A percentile compares a stretch with the other conserved stretches of the same genome.
phyloP scores from a whole-genome alignment of 2,797 vertebrate species.

The Platyrinchus mystaceus region DNA sequence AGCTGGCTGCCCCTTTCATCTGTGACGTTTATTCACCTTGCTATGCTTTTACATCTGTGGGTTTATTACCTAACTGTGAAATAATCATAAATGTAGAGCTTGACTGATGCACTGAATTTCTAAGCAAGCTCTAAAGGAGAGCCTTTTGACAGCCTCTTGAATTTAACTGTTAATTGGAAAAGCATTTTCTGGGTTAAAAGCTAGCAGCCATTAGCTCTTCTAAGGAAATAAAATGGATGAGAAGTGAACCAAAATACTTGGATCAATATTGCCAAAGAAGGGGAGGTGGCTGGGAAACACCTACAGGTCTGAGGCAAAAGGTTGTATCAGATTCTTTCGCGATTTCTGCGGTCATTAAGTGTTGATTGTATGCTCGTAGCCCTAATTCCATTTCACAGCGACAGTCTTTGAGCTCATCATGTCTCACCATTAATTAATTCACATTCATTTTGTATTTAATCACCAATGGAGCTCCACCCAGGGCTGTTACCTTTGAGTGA shows the following conservation, averaged over 20 bases:
- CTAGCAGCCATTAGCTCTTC: neutral
- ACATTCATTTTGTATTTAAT: neutral
- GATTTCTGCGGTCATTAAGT: neutral
- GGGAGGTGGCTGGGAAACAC: neutral
- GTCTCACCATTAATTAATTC: neutral
- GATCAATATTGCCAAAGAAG: neutral
- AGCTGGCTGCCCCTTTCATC: neutral
- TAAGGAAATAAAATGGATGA: neutral
- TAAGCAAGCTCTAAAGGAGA: neutral
- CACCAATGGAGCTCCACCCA: neutral
- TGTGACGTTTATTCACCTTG: neutral
- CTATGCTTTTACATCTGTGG: neutral
- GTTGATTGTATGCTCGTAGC: neutral
- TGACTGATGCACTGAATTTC: neutral
- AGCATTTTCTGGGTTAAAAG: neutral
- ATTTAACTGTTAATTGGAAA: neutral
- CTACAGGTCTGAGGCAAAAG: neutral
- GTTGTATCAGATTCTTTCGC: neutral
- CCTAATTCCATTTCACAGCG: neutral
- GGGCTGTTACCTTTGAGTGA: neutral
- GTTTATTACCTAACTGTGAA: neutral
- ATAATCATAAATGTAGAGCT: neutral
- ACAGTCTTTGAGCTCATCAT: neutral
- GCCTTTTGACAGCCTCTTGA: neutral
- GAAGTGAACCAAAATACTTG: fast-evolving